A percentile compares a stretch with the other conserved stretches of the same genome.
Evolutionary conservation across 2,113 vertebrate species (phyloP).

Genomic region (Anser brachyrhynchus): DNA sequence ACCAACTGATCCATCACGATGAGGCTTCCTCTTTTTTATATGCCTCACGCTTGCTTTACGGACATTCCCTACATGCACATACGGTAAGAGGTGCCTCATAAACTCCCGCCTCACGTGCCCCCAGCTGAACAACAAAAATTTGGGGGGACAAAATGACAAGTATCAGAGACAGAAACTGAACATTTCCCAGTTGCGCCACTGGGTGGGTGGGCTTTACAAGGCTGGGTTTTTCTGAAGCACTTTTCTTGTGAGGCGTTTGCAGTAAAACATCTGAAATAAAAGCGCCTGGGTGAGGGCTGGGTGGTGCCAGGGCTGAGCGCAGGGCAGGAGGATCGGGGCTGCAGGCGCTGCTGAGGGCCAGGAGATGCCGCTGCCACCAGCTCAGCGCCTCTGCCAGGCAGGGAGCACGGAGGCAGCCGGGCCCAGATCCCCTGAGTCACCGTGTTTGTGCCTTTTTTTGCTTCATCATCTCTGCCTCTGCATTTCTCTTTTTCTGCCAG

Average conservation of each 20-base stretch:
- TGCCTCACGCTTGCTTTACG: accelerated
- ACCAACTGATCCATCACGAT: accelerated
- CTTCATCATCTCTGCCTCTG: background rate
- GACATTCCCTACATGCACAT: background rate
- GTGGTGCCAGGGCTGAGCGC: no score
- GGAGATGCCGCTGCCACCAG: background rate
- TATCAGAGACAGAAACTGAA: background rate
- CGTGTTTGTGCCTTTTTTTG: background rate
- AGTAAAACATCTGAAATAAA: background rate
- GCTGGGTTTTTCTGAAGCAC: background rate
- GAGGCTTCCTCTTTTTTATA: constrained; percentile 37
- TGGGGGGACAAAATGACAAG: background rate
- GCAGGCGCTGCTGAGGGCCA: background rate
- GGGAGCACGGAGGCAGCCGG: background rate
- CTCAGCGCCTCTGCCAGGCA: background rate
- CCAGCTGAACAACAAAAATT: background rate
- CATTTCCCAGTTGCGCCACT: background rate
- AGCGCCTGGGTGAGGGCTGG: background rate
- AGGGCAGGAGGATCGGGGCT: background rate
- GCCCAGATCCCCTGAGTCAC: background rate
- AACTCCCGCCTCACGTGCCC: background rate
- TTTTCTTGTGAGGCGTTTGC: background rate
- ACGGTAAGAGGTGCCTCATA: background rate
- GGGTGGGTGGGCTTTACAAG: background rate
- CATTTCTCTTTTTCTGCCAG: background rate